Evolutionary conservation across 1,140 invertebrate genomes (phyloP), one percentile per base, ranked within the genome.

Genomic region (Scaptomyza pallida): DNA sequence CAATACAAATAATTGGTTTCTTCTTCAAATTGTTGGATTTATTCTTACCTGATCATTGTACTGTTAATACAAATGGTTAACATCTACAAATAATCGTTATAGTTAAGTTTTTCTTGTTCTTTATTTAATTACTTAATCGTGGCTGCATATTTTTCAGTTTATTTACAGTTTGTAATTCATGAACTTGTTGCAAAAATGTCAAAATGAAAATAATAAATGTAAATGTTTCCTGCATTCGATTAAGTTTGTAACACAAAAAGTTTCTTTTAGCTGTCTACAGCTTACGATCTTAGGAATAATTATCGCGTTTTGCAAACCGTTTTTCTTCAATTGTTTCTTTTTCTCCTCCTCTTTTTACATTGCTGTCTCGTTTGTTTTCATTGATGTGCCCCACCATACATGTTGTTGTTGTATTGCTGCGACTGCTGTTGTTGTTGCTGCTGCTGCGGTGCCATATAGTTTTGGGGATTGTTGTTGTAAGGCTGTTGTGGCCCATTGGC

Each of bases 351-450:
- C 23, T 35, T 17, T 3, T 51, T 35, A 17, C 5, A 10, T 5
- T 51, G 26, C 16, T 35, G 5, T 52, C 30, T 37, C 2, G 3
- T 51, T 41, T n/a, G 17, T 6, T 12, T 59, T 37, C 12, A 83
- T 12, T 78, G 60, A 19, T 74, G 72, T 0, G 54, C 68, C 0
- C 72, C 71, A 0, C 72, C 71, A 19, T 62, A 90, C 68, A 90
- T 82, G 52, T 75, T 82, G 41, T 70, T 75, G 41, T n/a, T 72
- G 76, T 57, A 56, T 17, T 57, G 61, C 0, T 51, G 60, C 4
- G 47, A 70, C 8, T 64, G 73, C 19, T 61, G 83, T 30, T 57
- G 61, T 0, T 51, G 60, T 8, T 50, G 75, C 6, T 67, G 73
- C 19, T 61, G 83, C 19, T 78, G 82, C n/a, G 23, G 63, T 26